phyloP scores from a whole-genome alignment of 1,140 invertebrate species.

The Drosophila nigromelanica region DNA sequence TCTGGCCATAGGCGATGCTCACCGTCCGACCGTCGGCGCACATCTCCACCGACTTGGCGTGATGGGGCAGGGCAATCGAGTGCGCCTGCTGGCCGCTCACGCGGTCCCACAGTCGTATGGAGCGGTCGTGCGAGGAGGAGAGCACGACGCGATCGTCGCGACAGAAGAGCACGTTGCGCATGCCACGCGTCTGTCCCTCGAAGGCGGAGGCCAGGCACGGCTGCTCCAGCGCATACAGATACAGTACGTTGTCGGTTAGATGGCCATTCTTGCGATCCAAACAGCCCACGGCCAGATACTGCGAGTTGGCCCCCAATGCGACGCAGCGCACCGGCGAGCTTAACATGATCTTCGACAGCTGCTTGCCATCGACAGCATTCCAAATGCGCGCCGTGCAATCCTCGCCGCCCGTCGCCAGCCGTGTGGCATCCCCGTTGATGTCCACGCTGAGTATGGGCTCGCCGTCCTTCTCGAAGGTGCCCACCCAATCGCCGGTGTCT shows the following conservation, averaged over 20 bases:
- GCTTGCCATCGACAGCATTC: conserved; percentile 95
- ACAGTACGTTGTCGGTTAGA: conserved; percentile 91
- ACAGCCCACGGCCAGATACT: conserved; percentile 57
- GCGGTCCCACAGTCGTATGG: conserved; percentile 92
- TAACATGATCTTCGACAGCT: conserved; percentile 94
- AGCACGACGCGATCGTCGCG: conserved; percentile 91
- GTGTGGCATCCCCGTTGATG: conserved; percentile 93
- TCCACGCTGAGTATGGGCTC: conserved; percentile 98
- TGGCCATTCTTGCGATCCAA: conserved; percentile 15
- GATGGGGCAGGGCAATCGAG: conserved; percentile 91
- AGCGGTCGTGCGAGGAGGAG: conserved; percentile 96
- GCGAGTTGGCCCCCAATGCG: conserved; percentile 91
- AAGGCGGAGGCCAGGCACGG: conserved; percentile 85
- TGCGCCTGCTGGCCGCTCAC: conserved; percentile 89
- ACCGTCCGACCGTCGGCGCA: conserved; percentile 92
- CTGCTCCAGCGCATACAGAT: conserved; percentile 93
- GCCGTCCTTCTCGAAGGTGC: conserved; percentile 97
- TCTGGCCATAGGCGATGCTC: conserved; percentile 91
- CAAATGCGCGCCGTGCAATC: conserved; percentile 98
- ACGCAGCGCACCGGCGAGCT: conserved; percentile 98
- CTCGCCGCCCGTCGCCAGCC: conserved; percentile 95
- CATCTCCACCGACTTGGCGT: conserved; percentile 95
- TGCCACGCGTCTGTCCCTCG: conserved; percentile 15
- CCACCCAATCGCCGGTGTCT: conserved; percentile 98
- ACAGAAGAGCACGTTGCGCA: conserved; percentile 86